These are phyloP conservation scores for Lasioglossum zephyrum DNA, from an alignment of 2,888 invertebrate species.

Conservation along the genomic window DNA sequence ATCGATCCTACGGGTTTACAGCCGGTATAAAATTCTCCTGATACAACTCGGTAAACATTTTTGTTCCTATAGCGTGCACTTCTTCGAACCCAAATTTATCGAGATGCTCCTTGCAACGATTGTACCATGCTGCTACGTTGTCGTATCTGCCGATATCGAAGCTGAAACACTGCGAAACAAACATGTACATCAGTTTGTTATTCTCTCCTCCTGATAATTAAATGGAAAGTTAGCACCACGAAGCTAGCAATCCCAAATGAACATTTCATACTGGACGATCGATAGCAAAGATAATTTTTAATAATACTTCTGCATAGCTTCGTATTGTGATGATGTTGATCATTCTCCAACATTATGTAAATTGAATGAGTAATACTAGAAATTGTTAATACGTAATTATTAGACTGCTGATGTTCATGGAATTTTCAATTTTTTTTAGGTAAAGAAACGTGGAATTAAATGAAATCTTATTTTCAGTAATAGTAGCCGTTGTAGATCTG, in stretches of 20 bases:
- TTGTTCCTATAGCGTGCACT: constrained; percentile 74
- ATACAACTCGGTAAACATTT: constrained; percentile 71
- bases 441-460: too few species aligned
- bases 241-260: background rate
- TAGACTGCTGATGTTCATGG: too few species aligned
- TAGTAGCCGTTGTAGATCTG: too few species aligned
- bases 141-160: constrained; percentile 86
- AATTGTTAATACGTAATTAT: background rate
- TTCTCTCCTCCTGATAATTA: background rate
- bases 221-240: background rate
- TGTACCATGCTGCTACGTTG: constrained; percentile 88
- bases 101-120: constrained; percentile 88
- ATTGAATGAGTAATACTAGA: background rate
- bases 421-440: too few species aligned
- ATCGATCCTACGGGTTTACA: constrained; percentile 8
- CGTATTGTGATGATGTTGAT: background rate
- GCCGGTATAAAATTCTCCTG: constrained; percentile 65
- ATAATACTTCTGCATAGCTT: background rate
- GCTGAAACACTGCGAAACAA: constrained; percentile 77
- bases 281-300: background rate
- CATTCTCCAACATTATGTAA: background rate
- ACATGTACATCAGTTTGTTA: background rate
- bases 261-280: background rate
- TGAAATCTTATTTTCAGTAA: too few species aligned
- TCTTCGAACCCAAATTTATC: constrained; percentile 89